A percentile compares a stretch with the other conserved stretches of the same genome.
These are phyloP conservation scores for Anhinga anhinga DNA, from an alignment of 2,113 vertebrate genomes.

Conservation along the genomic window DNA sequence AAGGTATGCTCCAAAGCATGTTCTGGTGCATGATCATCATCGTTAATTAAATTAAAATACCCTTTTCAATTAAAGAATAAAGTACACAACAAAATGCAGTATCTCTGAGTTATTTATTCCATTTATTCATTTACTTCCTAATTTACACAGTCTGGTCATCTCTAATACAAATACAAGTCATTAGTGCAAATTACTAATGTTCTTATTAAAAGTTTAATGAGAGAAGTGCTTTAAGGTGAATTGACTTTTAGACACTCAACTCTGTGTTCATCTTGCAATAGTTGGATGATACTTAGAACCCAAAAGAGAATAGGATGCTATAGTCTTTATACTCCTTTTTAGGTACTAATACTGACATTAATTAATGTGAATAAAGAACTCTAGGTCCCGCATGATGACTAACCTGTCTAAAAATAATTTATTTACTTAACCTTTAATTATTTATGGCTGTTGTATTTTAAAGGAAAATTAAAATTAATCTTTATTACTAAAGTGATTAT, in stretches of 20 bases:
- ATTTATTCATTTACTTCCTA: neutral
- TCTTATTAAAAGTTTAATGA: constrained; percentile 29
- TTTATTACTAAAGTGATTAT: neutral
- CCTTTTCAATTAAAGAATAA: constrained; percentile 6
- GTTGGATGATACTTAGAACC: neutral
- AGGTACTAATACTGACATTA: neutral
- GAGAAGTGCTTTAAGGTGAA: neutral
- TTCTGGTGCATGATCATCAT: neutral
- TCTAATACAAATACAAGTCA: constrained; percentile 12
- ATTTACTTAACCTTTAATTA: neutral
- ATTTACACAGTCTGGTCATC: neutral
- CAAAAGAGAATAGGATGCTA: neutral
- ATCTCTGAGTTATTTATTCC: neutral
- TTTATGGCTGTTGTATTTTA: neutral
- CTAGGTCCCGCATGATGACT: neutral
- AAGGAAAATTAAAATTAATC: neutral
- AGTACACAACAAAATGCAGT: neutral
- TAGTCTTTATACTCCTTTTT: neutral
- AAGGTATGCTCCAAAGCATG: neutral
- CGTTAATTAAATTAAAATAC: constrained; percentile 1
- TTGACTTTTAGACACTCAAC: neutral
- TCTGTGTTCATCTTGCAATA: neutral
- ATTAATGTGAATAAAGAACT: neutral
- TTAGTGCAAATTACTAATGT: constrained; percentile 19
- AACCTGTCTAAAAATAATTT: neutral